Evolutionary conservation across 2,888 invertebrate species (phyloP).

Genomic region (Drosophila bunnanda): DNA sequence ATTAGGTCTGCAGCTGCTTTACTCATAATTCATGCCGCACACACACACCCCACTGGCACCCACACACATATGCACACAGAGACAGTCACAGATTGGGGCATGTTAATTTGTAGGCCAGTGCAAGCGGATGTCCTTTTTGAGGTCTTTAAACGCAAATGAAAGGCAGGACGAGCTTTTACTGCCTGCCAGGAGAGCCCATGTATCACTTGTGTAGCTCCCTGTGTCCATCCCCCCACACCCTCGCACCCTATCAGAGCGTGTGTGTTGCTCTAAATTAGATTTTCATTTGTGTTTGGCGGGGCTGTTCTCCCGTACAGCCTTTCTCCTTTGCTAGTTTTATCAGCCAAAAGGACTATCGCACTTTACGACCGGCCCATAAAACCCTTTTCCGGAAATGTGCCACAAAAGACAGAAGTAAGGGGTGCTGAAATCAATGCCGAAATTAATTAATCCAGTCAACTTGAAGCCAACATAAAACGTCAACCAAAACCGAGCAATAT

Average conservation of each 20-base stretch:
- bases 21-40: conserved; percentile 70
- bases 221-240: background rate
- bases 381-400: conserved; percentile 53
- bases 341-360: conserved; percentile 29
- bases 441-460: conserved; percentile 63
- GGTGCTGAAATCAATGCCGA: conserved; percentile 59
- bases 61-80: conserved; percentile 12
- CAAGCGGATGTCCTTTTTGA: conserved; percentile 74
- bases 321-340: conserved; percentile 14
- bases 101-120: conserved; percentile 76
- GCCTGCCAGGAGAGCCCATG: conserved; percentile 69
- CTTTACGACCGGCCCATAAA: conserved; percentile 67
- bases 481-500: background rate
- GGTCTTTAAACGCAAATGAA: conserved; percentile 78
- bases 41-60: conserved; percentile 9
- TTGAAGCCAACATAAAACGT: conserved; percentile 41
- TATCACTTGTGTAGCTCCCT: conserved; percentile 61
- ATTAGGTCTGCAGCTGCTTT: conserved; percentile 78
- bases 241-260: conserved; percentile 24
- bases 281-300: conserved; percentile 62
- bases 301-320: conserved; percentile 30
- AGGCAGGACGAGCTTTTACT: conserved; percentile 72
- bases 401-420: conserved; percentile 12
- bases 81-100: conserved; percentile 56
- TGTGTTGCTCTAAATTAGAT: conserved; percentile 71